Percentiles rank a stretch among this genome's conserved stretches.
These are phyloP conservation scores for Tachysurus fulvidraco DNA, from an alignment of 2,113 vertebrate genomes.

Conservation along the genomic window DNA sequence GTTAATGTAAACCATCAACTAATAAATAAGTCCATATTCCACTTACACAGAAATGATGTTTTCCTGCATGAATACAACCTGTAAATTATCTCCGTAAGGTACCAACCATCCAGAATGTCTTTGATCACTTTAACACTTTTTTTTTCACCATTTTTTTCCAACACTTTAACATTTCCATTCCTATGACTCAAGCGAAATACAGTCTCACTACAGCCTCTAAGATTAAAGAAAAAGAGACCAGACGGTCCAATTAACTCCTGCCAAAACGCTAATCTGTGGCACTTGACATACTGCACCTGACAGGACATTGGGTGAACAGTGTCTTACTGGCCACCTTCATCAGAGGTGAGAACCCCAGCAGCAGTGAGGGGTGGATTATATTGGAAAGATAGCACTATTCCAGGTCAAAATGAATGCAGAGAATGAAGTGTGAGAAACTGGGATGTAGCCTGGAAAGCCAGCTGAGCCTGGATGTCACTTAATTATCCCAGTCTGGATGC, in stretches of 20 bases:
- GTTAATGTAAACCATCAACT: neutral
- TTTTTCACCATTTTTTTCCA: too few relatives aligned
- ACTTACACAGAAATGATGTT: neutral
- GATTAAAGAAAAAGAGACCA: constrained; percentile 34
- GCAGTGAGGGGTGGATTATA: constrained; percentile 30
- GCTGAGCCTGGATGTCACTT: constrained; percentile 13
- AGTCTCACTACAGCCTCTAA: neutral
- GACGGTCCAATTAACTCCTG: constrained; percentile 32
- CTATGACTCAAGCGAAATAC: neutral
- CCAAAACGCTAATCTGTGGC: constrained; percentile 32
- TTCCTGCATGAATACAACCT: neutral
- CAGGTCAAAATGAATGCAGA: constrained; percentile 31
- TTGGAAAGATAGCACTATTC: constrained; percentile 36
- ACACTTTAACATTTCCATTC: neutral
- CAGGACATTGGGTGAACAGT: constrained; percentile 30
- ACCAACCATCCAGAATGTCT: neutral
- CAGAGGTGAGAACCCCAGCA: constrained; percentile 44
- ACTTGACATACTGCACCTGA: constrained; percentile 46
- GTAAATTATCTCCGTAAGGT: neutral
- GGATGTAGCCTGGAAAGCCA: constrained; percentile 13
- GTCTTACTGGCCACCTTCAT: constrained; percentile 33
- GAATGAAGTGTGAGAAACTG: constrained; percentile 36
- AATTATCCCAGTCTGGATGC: constrained; percentile 1
- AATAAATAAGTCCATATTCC: neutral
- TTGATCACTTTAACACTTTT: neutral